phyloP scores from a whole-genome alignment of 2,888 invertebrate species.

The Acutogordius australiensis region DNA sequence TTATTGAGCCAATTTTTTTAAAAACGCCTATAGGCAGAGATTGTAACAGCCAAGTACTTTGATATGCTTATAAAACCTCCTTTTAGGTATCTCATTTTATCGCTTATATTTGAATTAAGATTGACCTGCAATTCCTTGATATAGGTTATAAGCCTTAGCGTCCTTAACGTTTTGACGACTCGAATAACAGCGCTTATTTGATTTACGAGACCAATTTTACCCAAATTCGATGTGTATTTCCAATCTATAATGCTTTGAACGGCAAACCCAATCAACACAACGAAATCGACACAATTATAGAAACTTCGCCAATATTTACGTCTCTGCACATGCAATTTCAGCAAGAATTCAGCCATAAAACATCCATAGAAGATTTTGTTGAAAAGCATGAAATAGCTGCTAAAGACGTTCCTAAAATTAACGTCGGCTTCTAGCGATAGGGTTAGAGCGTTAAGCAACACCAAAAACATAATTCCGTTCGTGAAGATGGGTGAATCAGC shows the following conservation, averaged over 20 bases:
- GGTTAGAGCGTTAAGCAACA: not conserved
- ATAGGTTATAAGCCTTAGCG: not conserved
- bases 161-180: not conserved
- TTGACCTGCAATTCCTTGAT: constrained; percentile 5
- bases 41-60: no score
- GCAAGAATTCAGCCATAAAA: not conserved
- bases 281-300: not conserved
- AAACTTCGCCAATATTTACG: not conserved
- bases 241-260: not conserved
- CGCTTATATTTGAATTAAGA: no score
- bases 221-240: not conserved
- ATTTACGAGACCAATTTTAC: not conserved
- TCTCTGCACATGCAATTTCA: not conserved
- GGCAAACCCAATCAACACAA: not conserved
- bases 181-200: not conserved
- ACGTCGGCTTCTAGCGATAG: constrained; percentile 2
- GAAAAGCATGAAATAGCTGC: not conserved
- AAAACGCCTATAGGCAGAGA: no score
- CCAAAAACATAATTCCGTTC: not conserved
- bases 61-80: no score
- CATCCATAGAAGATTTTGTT: not conserved
- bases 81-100: no score
- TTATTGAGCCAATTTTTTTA: no score
- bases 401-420: not conserved
- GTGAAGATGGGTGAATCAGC: not conserved